These are phyloP conservation scores for Megatriorchis doriae DNA, from an alignment of 2,113 vertebrate species.

Conservation along the genomic window DNA sequence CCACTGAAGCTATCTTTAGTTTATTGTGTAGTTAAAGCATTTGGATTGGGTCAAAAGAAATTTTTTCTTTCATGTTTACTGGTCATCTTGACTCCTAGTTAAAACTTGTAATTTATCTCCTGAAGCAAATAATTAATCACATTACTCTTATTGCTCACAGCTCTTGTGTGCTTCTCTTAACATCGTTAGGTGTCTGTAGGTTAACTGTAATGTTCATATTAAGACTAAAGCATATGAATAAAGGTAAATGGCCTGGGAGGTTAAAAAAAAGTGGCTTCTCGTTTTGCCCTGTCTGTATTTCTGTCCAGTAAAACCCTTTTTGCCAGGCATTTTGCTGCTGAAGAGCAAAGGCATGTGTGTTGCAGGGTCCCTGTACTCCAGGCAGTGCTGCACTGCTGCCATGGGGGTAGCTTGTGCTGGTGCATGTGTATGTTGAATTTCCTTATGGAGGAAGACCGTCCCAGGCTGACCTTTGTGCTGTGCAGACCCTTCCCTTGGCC, in stretches of 20 bases:
- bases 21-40: neutral
- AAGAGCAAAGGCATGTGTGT: neutral
- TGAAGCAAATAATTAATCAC: neutral
- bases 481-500: neutral
- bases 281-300: neutral
- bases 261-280: neutral
- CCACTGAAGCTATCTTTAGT: conserved; percentile 19
- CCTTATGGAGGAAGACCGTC: neutral
- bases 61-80: neutral
- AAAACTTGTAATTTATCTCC: neutral
- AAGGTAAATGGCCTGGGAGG: neutral
- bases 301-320: neutral
- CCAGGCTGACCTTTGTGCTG: neutral
- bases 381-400: neutral
- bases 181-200: accelerated
- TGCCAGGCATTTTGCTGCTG: neutral
- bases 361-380: accelerated
- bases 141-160: neutral
- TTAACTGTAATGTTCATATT: neutral
- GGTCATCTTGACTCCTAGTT: neutral
- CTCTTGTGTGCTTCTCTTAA: neutral
- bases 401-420: neutral
- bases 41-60: neutral
- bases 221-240: neutral
- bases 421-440: accelerated